Percentiles rank a stretch among this genome's conserved stretches.
Conservation (phyloP, 2,797 vertebrate species). For the Toxotes lorentzi region DNA sequence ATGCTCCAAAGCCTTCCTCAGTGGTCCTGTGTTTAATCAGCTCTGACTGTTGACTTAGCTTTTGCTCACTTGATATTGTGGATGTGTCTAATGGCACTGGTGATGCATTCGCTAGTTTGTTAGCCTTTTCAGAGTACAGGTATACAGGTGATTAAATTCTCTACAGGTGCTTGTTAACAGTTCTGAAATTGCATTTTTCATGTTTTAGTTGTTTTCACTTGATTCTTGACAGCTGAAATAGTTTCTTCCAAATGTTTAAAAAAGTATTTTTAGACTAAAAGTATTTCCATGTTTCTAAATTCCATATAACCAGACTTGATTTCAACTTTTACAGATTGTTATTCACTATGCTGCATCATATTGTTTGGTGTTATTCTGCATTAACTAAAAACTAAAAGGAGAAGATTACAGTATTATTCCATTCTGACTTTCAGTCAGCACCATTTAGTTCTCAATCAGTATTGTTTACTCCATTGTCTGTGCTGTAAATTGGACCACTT, state of each 20-base stretch:
- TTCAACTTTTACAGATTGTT: neutral
- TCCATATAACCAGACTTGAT: neutral
- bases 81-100: slow-evolving; percentile 30
- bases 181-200: slow-evolving; percentile 5
- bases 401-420: slow-evolving; percentile 13
- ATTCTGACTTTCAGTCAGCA: slow-evolving; percentile 25
- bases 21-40: slow-evolving; percentile 65
- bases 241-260: neutral
- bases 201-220: neutral
- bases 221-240: neutral
- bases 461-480: slow-evolving; percentile 70
- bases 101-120: slow-evolving; percentile 66
- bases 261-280: neutral
- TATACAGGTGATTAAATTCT: slow-evolving; percentile 38
- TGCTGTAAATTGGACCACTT: slow-evolving; percentile 68
- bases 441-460: slow-evolving; percentile 62
- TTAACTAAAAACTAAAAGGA: slow-evolving; percentile 14
- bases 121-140: slow-evolving; percentile 36
- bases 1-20: slow-evolving; percentile 25
- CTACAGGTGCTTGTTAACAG: slow-evolving; percentile 44
- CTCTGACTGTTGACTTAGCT: slow-evolving; percentile 67
- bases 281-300: neutral
- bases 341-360: neutral
- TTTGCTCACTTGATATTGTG: slow-evolving; percentile 55
- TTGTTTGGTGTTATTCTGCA: slow-evolving; percentile 8